Evolutionary conservation across 2,888 invertebrate species (phyloP).

Genomic region (Aphelenchoides bicaudatus): DNA sequence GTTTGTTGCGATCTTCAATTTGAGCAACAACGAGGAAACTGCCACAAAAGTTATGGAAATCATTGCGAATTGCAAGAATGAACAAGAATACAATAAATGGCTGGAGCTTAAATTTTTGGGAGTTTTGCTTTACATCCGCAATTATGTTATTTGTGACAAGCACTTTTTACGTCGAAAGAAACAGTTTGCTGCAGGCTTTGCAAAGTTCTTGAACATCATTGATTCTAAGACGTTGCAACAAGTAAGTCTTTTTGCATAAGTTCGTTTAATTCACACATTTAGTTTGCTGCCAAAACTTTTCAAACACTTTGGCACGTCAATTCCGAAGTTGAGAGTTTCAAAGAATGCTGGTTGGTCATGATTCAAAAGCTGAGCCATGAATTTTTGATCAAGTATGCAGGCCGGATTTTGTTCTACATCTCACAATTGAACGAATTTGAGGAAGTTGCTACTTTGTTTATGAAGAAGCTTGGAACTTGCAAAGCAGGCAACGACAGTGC

Average conservation of each 20-base stretch:
- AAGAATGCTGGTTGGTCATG: not conserved
- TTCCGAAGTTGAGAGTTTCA: conserved; percentile 10
- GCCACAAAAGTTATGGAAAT: too few species aligned
- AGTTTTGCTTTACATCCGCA: not conserved
- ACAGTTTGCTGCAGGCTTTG: not conserved
- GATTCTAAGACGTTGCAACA: not conserved
- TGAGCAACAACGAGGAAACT: too few species aligned
- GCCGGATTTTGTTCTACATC: conserved; percentile 6
- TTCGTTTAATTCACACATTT: not conserved
- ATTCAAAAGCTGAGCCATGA: not conserved
- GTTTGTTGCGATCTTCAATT: too few species aligned
- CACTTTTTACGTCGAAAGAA: not conserved
- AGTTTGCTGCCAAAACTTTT: conserved; percentile 14
- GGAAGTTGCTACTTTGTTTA: too few species aligned
- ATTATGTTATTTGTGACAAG: not conserved
- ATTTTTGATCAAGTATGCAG: not conserved
- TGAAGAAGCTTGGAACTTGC: too few species aligned
- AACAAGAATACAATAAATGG: too few species aligned
- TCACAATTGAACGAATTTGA: not conserved
- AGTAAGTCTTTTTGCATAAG: not conserved
- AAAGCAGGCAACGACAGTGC: too few species aligned
- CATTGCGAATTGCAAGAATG: too few species aligned
- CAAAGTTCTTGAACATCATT: not conserved
- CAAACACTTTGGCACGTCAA: conserved; percentile 10
- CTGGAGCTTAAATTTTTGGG: too few species aligned